A percentile compares a stretch with the other conserved stretches of the same genome.
phyloP scores from a whole-genome alignment of 2,113 vertebrate genomes.

The Paramisgurnus dabryanus region DNA sequence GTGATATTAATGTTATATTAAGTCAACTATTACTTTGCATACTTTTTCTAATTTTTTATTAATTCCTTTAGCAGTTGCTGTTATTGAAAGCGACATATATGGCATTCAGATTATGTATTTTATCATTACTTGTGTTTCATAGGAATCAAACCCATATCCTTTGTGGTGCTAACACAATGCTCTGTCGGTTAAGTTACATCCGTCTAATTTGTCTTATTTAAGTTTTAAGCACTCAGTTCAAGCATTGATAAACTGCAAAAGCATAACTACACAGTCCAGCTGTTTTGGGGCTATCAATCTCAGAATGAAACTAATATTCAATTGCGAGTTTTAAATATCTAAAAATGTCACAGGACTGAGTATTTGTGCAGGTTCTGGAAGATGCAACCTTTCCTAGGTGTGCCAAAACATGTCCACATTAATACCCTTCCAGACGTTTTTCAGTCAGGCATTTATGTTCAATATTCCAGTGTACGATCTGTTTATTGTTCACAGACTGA shows the following conservation, averaged over 20 bases:
- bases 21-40: no score
- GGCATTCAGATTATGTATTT: no score
- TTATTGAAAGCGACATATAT: no score
- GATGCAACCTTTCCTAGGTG: neutral
- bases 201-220: no score
- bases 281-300: neutral
- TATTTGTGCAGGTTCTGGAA: conserved; percentile 16
- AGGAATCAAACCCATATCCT: neutral
- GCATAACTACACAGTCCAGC: neutral
- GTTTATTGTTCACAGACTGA: conserved; percentile 21
- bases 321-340: neutral
- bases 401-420: conserved; percentile 18
- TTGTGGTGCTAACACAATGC: no score
- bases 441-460: neutral
- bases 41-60: no score
- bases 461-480: conserved; percentile 10
- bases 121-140: no score
- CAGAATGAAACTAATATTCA: neutral
- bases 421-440: conserved; percentile 18
- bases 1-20: no score
- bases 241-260: neutral
- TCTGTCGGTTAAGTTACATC: no score
- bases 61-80: no score
- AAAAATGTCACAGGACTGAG: conserved; percentile 4
- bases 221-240: no score